Conservation (phyloP, 1,140 invertebrate species). For the Chironomus tepperi region DNA sequence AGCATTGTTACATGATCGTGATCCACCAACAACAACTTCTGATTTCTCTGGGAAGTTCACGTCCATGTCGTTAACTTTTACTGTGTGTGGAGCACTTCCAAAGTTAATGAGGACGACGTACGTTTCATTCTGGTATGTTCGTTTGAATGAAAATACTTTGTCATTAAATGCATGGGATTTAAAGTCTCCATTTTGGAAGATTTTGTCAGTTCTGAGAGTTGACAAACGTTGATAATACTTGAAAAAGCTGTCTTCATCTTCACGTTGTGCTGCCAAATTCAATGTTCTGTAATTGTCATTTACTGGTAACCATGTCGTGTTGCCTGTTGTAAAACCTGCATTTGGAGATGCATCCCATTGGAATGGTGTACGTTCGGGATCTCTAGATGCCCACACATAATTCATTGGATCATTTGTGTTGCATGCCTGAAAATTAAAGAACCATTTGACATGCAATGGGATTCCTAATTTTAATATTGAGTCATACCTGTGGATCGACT, state of each 20-base stretch:
- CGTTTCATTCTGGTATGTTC: not conserved
- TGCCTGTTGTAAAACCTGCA: slow-evolving; percentile 47
- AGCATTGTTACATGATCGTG: not conserved
- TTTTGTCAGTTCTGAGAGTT: slow-evolving; percentile 34
- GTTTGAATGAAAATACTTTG: slow-evolving; percentile 40
- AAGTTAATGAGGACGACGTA: slow-evolving; percentile 18
- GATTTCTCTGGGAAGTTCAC: not conserved
- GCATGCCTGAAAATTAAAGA: slow-evolving; percentile 37
- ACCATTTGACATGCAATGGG: slow-evolving; percentile 37
- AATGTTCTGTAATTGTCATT: slow-evolving; percentile 40
- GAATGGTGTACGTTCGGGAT: slow-evolving; percentile 56
- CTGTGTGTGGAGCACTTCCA: not conserved
- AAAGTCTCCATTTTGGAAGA: slow-evolving; percentile 39
- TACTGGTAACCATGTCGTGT: slow-evolving; percentile 53
- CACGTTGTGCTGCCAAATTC: slow-evolving; percentile 42
- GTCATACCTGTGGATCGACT: slow-evolving; percentile 36
- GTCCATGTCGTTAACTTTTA: not conserved
- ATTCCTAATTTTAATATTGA: not conserved
- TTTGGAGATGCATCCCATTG: slow-evolving; percentile 51
- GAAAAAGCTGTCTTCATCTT: slow-evolving; percentile 39
- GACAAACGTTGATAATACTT: slow-evolving; percentile 44
- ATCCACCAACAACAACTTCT: not conserved
- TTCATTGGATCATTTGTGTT: slow-evolving; percentile 41
- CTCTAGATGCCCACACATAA: slow-evolving; percentile 44
- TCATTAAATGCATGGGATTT: slow-evolving; percentile 35